Evolutionary conservation across 2,113 vertebrate species (phyloP).

Genomic region (Sphyrna mokarran): DNA sequence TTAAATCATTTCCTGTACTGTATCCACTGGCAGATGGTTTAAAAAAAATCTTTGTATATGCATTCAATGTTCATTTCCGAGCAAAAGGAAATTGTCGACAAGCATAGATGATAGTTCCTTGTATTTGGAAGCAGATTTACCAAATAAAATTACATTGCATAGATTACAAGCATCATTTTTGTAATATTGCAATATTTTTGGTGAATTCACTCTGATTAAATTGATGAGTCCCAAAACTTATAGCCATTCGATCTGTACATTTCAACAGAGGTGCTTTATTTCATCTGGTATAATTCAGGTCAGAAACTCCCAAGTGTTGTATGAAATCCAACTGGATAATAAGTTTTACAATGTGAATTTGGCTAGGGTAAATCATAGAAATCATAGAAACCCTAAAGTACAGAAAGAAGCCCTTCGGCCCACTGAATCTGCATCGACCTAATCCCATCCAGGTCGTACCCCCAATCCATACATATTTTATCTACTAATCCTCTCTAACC

Average conservation of each 20-base stretch:
- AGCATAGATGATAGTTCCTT: background rate
- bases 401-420: too few relatives aligned
- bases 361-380: too few relatives aligned
- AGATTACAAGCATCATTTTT: background rate
- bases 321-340: too few relatives aligned
- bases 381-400: too few relatives aligned
- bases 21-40: background rate
- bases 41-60: background rate
- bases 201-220: background rate
- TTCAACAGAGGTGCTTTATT: background rate
- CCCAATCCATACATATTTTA: too few relatives aligned
- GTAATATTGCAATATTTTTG: background rate
- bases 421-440: too few relatives aligned
- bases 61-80: background rate
- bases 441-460: too few relatives aligned
- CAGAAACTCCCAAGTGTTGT: too few relatives aligned
- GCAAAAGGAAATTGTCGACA: background rate
- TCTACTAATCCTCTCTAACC: too few relatives aligned
- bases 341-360: too few relatives aligned
- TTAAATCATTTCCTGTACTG: background rate
- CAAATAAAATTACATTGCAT: background rate
- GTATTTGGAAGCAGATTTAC: background rate
- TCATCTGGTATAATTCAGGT: too few relatives aligned
- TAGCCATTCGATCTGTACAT: background rate
- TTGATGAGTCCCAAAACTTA: background rate